phyloP scores from a whole-genome alignment of 2,797 vertebrate species.

The Tauraco hartlaubi region DNA sequence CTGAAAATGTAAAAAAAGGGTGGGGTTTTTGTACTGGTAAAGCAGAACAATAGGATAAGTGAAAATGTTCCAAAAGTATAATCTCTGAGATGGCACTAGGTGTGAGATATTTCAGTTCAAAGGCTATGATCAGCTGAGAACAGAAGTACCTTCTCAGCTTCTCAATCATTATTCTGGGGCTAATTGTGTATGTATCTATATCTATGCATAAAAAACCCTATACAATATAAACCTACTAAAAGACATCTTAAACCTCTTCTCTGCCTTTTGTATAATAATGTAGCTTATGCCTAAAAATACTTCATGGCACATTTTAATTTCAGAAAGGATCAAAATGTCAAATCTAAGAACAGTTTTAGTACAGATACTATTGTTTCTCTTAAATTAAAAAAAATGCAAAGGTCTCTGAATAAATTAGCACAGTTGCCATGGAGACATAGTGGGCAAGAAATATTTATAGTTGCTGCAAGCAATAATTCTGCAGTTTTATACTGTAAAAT shows the following conservation, averaged over 20 bases:
- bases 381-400: conserved; percentile 60
- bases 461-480: conserved; percentile 70
- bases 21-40: fast-evolving
- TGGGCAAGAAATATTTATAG: conserved; percentile 77
- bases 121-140: background rate
- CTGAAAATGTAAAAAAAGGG: background rate
- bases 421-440: conserved; percentile 69
- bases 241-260: background rate
- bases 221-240: background rate
- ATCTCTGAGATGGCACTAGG: background rate
- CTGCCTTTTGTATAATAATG: background rate
- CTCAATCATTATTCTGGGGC: background rate
- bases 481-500: conserved; percentile 70
- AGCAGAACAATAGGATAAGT: background rate
- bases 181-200: background rate
- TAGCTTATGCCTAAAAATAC: background rate
- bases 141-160: background rate
- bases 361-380: conserved; percentile 49
- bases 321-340: conserved; percentile 45
- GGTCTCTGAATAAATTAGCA: conserved; percentile 75
- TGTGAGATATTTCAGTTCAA: background rate
- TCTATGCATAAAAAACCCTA: background rate
- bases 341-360: conserved; percentile 25
- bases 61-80: background rate
- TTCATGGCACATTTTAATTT: conserved; percentile 17